A percentile compares a stretch with the other conserved stretches of the same genome.
Evolutionary conservation across 2,113 vertebrate species (phyloP).

Genomic region (Notarius lentiginosus): DNA sequence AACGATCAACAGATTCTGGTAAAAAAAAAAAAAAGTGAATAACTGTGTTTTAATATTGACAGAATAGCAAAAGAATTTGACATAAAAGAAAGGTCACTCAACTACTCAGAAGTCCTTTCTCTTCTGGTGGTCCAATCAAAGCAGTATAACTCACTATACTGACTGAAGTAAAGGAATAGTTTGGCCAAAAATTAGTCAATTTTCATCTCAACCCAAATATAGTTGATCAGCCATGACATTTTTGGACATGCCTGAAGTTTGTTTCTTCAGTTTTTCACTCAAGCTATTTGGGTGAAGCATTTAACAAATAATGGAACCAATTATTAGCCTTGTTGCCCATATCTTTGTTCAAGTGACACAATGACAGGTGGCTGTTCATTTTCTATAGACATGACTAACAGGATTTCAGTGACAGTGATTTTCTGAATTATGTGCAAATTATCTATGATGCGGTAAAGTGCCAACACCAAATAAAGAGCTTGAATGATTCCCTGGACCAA

Average conservation of each 20-base stretch:
- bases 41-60: neutral
- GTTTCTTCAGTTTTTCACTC: neutral
- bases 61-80: neutral
- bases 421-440: neutral
- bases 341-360: neutral
- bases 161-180: neutral
- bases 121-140: neutral
- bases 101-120: neutral
- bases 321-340: neutral
- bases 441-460: neutral
- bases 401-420: neutral
- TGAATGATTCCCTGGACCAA: neutral
- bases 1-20: neutral
- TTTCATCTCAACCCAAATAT: neutral
- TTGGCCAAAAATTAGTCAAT: neutral
- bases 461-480: too few relatives aligned
- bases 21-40: neutral
- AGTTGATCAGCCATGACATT: neutral
- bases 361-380: neutral
- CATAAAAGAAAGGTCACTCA: neutral
- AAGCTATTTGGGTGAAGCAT: neutral
- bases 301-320: neutral
- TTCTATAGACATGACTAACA: neutral
- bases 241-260: neutral
- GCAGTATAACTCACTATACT: neutral